Conservation (phyloP, 2,888 invertebrate genomes). For the Cyrtodaria siliqua region DNA sequence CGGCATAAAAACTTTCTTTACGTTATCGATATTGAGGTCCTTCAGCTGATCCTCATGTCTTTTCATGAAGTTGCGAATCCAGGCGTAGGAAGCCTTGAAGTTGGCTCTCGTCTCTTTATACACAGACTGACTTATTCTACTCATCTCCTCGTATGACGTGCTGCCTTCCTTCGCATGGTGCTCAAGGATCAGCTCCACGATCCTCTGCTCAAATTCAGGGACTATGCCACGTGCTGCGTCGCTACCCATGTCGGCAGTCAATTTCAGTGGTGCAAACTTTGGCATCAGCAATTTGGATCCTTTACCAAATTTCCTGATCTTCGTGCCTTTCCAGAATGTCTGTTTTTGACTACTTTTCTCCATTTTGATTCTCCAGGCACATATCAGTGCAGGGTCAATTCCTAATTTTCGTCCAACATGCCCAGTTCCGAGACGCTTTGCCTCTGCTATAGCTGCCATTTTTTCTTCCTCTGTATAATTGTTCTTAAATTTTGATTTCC, state of each 20-base stretch:
- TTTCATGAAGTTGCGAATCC: slow-evolving; percentile 59
- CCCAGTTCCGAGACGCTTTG: slow-evolving; percentile 55
- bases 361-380: slow-evolving; percentile 63
- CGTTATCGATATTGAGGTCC: slow-evolving; percentile 51
- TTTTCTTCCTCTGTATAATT: slow-evolving; percentile 61
- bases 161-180: slow-evolving; percentile 55
- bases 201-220: slow-evolving; percentile 59
- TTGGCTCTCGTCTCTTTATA: slow-evolving; percentile 59
- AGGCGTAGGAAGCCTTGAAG: slow-evolving; percentile 60
- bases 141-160: slow-evolving; percentile 62
- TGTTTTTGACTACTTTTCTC: slow-evolving; percentile 42
- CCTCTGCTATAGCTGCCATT: slow-evolving; percentile 47
- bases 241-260: slow-evolving; percentile 7
- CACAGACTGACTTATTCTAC: slow-evolving; percentile 49
- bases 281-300: slow-evolving; percentile 21
- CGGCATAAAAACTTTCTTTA: slow-evolving; percentile 50
- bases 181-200: slow-evolving; percentile 42
- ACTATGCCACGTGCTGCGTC: slow-evolving; percentile 57
- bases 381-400: slow-evolving; percentile 53
- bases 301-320: slow-evolving; percentile 51
- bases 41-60: slow-evolving; percentile 44
- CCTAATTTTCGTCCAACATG: slow-evolving; percentile 56
- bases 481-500: slow-evolving; percentile 60
- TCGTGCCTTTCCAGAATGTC: slow-evolving; percentile 56
- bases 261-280: slow-evolving; percentile 33